Evolutionary conservation across 2,113 vertebrate genomes (phyloP).

Genomic region (Lepus americanus): DNA sequence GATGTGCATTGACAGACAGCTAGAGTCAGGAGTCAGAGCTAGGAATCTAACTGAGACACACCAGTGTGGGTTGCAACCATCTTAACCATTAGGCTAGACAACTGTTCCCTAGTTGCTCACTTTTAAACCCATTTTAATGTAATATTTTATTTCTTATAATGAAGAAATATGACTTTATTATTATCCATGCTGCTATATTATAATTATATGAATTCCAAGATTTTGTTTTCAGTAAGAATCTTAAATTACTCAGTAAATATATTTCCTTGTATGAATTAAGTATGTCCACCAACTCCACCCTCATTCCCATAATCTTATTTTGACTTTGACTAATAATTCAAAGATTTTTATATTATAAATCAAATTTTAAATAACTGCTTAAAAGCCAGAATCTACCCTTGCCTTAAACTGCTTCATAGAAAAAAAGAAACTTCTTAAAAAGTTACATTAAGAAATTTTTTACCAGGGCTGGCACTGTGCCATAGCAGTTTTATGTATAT

Average conservation of each 20-base stretch:
- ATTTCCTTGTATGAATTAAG: background rate
- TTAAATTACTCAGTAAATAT: background rate
- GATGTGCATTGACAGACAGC: no score
- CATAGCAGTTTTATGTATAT: no score
- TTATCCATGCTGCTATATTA: background rate
- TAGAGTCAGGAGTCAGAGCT: no score
- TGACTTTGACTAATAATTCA: slow-evolving; percentile 37
- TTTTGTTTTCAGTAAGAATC: background rate
- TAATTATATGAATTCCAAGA: slow-evolving; percentile 1
- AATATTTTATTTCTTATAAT: slow-evolving; percentile 63
- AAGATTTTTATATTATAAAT: slow-evolving; percentile 9
- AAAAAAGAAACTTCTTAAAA: slow-evolving; percentile 47
- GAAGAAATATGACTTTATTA: slow-evolving; percentile 14
- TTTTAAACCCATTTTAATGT: slow-evolving; percentile 50
- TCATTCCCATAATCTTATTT: background rate
- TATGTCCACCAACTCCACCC: background rate
- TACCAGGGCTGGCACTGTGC: no score
- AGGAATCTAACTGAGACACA: no score
- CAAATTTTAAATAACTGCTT: slow-evolving; percentile 25
- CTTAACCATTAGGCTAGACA: no score
- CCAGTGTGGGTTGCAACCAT: no score
- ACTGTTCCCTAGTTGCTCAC: background rate
- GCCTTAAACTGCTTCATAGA: slow-evolving; percentile 4
- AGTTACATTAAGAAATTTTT: slow-evolving; percentile 19
- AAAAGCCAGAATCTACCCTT: slow-evolving; percentile 6